Evolutionary conservation across 1,140 invertebrate genomes (phyloP), one percentile per base, ranked within the genome.

Genomic region (Acromyrmex echinatior): DNA sequence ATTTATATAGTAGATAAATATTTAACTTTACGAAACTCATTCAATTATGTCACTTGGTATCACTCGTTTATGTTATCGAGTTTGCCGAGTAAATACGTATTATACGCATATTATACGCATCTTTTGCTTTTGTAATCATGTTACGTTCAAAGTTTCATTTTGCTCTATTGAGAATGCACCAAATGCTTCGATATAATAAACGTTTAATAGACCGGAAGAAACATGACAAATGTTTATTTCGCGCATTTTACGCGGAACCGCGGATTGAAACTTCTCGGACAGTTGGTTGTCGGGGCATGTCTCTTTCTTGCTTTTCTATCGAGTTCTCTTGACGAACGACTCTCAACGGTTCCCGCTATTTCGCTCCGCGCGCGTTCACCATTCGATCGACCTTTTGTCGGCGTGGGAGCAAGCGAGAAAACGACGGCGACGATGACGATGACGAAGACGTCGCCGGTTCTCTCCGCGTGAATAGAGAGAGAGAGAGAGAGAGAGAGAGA

Each of bases 331-430:
- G 39, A 45, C 39, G 35, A 71, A 5, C 51, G 53, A 35, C 56
- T 84, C 80, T 76, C 56, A 56, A 84, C 45, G 51, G 70, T 76
- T 62, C 66, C 28, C 53, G 70, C 80, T 76, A 84, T 76, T 76
- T 84, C 56, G 39, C 28, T 62, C 1, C 28, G 70, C 56, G 70
- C 70, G 49, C 63, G 63, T 80, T 80, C 77, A 68, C 62, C 21
- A 73, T 73, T 74, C 80, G 80, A 82, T 58, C 66, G 86, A 65
- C 60, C 86, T 87, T 87, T 76, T 76, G 62, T 87, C 39, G 80
- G 18, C 74, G 84, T 71, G 25, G 18, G 16, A 86, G 58, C 66
- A 77, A 16, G 16, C 16, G 31, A 60, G 70, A 71, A 81, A 81
- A 81, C 66, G 53, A 66, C 53, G 76, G 28, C 31, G 35, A 28